These are phyloP conservation scores for Colletes collaris DNA, from an alignment of 2,888 invertebrate genomes.

Conservation along the genomic window DNA sequence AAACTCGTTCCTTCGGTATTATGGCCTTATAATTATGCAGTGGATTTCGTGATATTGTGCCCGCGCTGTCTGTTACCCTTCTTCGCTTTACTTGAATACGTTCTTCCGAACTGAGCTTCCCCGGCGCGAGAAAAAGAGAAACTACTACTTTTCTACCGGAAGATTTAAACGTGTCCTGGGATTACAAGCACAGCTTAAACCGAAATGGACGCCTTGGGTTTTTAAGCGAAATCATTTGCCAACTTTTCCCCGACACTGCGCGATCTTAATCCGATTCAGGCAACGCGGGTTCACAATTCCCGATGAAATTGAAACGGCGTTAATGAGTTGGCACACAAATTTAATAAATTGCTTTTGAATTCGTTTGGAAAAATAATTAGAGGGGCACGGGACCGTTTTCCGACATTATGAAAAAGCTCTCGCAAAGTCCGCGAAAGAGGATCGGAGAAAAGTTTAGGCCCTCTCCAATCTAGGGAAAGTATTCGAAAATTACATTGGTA, in stretches of 20 bases:
- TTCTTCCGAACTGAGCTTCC: background rate
- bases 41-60: constrained; percentile 51
- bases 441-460: background rate
- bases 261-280: background rate
- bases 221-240: background rate
- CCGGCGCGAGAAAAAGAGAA: background rate
- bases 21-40: constrained; percentile 59
- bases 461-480: background rate
- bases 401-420: background rate
- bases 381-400: no score
- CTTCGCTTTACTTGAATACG: background rate
- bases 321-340: no score
- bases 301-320: no score
- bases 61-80: constrained; percentile 16
- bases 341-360: no score
- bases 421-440: background rate
- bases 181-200: constrained; percentile 15
- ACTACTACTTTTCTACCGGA: background rate
- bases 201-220: background rate
- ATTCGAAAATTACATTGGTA: constrained; percentile 30
- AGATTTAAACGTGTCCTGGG: background rate
- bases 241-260: background rate
- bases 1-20: constrained; percentile 59
- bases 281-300: no score
- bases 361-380: no score